These are phyloP conservation scores for Vultur gryphus DNA, from an alignment of 2,797 vertebrate species.

Conservation along the genomic window DNA sequence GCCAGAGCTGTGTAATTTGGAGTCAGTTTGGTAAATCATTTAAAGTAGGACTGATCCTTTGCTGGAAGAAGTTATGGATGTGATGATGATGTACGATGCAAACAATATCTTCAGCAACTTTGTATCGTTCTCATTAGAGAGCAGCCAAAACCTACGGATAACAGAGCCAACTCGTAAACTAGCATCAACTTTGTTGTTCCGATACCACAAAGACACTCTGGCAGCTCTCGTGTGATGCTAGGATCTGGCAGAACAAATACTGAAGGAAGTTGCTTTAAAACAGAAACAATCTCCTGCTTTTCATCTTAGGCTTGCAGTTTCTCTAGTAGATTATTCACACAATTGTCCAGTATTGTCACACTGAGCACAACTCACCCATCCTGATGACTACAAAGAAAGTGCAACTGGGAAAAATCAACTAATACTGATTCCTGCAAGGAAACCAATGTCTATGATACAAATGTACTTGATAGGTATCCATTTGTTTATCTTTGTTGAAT, in stretches of 20 bases:
- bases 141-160: not conserved
- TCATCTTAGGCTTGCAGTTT: not conserved
- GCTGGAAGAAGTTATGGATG: not conserved
- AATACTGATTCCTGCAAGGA: not conserved
- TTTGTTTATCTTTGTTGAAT: not conserved
- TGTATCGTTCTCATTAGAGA: not conserved
- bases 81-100: not conserved
- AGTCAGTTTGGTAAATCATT: not conserved
- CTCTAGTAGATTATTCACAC: not conserved
- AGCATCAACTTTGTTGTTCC: not conserved
- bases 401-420: not conserved
- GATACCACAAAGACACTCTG: not conserved
- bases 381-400: not conserved
- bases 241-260: not conserved
- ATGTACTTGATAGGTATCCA: not conserved
- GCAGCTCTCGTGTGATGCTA: not conserved
- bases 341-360: not conserved
- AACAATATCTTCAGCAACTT: not conserved
- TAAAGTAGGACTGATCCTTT: not conserved
- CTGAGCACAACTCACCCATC: not conserved
- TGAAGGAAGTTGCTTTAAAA: not conserved
- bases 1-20: not conserved
- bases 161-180: not conserved
- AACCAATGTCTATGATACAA: not conserved
- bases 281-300: not conserved